Base-by-base conservation (phyloP, 2,888 invertebrate species). In the Stomorhina lunata region DNA sequence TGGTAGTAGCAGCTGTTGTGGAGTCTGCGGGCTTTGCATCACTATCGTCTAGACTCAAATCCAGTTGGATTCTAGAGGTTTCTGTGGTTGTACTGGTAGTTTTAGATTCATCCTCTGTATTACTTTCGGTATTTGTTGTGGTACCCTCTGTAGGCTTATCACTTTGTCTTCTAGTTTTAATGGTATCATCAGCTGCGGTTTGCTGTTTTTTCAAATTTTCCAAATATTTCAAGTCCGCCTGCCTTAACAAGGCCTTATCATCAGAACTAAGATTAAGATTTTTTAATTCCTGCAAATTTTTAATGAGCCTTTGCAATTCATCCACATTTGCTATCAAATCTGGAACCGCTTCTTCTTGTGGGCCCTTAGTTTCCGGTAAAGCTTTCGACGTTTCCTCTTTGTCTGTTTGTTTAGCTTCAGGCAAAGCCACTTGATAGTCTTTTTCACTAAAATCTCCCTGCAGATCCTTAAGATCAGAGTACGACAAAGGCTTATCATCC, bases 111-210 rank as follows among this genome's bases (percentile, higher is more conserved):
- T n/a, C 6, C n/a, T 10, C 53, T 10, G 43, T 65, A n/a, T 10
- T 63, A 2, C 40, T 65, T 5, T 65, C 75, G 17, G 75, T 55
- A 9, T 40, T 57, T 0, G 37, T 7, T 0, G 55, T 72, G 5
- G 75, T 73, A 4, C 20, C 34, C 12, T 69, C 77, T 2, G 71
- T 57, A 2, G 73, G 34, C 2, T 50, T 76, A 2, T 43, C 80
- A 65, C 87, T 89, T 92, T 93, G 53, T 92, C 91, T 86, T 92
- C 93, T 87, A 91, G 92, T 86, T 92, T 93, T 86, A 1, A 65
- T 48, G 1, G 86, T 87, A 15, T 85, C 82, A 37, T 84, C 82
- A n/a, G 84, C 84, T 0, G 76, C 83, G 4, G 79, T 55, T 48
- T 84, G 82, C 5, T 82, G 82, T 2, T 65, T 68, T 12, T 86